Evolutionary conservation across 2,113 vertebrate species (phyloP).

Genomic region (Mormoops blainvillei): DNA sequence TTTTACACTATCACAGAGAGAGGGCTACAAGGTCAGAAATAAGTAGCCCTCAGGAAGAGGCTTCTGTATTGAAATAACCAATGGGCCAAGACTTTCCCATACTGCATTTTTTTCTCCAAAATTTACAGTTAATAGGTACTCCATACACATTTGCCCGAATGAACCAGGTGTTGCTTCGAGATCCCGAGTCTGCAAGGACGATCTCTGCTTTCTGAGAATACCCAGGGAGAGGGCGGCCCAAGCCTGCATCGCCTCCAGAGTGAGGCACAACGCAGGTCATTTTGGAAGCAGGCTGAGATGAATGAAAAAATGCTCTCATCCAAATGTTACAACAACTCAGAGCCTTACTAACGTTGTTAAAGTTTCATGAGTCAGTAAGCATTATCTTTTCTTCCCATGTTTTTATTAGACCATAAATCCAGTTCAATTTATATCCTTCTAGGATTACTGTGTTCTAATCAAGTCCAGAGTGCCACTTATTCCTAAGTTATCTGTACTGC

Average conservation of each 20-base stretch:
- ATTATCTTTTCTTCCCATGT: conserved; percentile 59
- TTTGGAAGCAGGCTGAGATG: neutral
- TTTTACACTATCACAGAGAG: neutral
- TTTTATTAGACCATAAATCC: conserved; percentile 67
- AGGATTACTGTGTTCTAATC: conserved; percentile 63
- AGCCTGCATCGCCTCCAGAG: neutral
- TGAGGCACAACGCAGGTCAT: neutral
- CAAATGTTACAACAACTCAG: conserved; percentile 1
- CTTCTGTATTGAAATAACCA: neutral
- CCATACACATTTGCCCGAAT: neutral
- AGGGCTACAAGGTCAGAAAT: neutral
- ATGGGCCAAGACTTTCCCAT: neutral
- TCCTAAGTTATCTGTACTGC: neutral
- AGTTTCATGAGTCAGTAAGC: conserved; percentile 51
- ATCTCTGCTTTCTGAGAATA: neutral
- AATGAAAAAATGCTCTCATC: neutral
- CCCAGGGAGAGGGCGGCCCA: neutral
- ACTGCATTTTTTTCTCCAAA: neutral
- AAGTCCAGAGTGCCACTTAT: conserved; percentile 48
- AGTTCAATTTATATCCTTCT: conserved; percentile 36
- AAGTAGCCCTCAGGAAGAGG: neutral
- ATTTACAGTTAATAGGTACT: neutral
- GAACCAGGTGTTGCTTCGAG: neutral
- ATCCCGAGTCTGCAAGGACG: neutral
- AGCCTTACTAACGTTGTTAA: conserved; percentile 46